phyloP scores from a whole-genome alignment of 2,797 vertebrate genomes.

The Lophotriccus pileatus region DNA sequence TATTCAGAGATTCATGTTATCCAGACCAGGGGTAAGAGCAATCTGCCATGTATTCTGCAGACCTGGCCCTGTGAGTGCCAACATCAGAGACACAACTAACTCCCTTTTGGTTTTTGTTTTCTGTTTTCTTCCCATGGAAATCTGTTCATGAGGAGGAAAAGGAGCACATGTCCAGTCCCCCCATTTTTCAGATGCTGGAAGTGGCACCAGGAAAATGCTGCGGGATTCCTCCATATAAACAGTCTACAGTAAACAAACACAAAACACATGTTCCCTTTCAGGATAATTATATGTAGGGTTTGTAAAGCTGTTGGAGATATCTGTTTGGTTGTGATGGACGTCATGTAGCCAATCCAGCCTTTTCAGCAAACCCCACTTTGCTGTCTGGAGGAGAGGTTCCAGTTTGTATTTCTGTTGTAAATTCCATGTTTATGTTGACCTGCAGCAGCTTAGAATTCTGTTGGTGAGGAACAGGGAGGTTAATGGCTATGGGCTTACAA shows the following conservation, averaged over 20 bases:
- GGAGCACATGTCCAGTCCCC: not conserved
- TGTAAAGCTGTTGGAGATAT: not conserved
- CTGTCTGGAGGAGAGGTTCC: not conserved
- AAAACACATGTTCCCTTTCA: not conserved
- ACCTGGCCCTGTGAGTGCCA: not conserved
- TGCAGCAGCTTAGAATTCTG: not conserved
- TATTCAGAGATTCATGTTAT: not conserved
- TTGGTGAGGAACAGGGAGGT: not conserved
- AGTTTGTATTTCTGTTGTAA: not conserved
- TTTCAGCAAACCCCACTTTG: not conserved
- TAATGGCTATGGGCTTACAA: accelerated
- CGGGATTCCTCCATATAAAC: not conserved
- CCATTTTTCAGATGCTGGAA: not conserved
- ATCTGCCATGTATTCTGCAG: not conserved
- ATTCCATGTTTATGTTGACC: accelerated
- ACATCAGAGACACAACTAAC: accelerated
- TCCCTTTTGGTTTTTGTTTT: not conserved
- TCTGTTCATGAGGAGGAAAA: not conserved
- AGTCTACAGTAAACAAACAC: not conserved
- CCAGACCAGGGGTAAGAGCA: not conserved
- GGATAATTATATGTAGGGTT: not conserved
- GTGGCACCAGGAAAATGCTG: not conserved
- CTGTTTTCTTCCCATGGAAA: not conserved
- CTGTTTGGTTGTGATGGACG: not conserved
- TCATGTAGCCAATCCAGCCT: not conserved